Evolutionary conservation across 2,113 vertebrate genomes (phyloP).

Genomic region (Mesoclemmys tuberculata): DNA sequence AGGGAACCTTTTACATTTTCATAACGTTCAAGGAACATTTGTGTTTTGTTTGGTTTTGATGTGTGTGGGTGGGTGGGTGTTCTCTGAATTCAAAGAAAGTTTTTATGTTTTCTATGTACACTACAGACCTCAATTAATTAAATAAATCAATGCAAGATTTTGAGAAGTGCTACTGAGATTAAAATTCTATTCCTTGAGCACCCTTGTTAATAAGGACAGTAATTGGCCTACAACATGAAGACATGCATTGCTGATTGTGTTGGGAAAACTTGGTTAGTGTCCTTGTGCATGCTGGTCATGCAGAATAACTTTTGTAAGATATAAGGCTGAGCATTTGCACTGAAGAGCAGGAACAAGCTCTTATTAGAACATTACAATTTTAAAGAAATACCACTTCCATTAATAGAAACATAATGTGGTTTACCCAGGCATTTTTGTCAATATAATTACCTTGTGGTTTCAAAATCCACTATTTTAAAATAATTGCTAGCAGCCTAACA

Average conservation of each 20-base stretch:
- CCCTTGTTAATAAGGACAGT: neutral
- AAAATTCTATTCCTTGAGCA: neutral
- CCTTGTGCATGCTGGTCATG: neutral
- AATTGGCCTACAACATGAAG: neutral
- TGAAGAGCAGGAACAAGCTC: neutral
- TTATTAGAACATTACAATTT: neutral
- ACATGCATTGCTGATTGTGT: accelerated
- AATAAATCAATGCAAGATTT: neutral
- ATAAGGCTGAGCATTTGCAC: neutral
- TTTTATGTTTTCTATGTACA: neutral
- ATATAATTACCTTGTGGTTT: neutral
- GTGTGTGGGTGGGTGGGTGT: neutral
- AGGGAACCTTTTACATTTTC: neutral
- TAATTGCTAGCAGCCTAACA: neutral
- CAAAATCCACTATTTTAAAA: neutral
- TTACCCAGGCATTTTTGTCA: neutral
- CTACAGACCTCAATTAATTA: neutral
- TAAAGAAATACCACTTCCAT: neutral
- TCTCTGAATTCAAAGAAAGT: neutral
- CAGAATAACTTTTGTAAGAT: neutral
- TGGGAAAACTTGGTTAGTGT: neutral
- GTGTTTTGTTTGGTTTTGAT: neutral
- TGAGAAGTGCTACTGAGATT: neutral
- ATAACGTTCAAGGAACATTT: neutral
- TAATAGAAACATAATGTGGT: neutral